These are phyloP conservation scores for Holcopasites calliopsidis DNA, from an alignment of 1,140 invertebrate species.

Conservation along the genomic window DNA sequence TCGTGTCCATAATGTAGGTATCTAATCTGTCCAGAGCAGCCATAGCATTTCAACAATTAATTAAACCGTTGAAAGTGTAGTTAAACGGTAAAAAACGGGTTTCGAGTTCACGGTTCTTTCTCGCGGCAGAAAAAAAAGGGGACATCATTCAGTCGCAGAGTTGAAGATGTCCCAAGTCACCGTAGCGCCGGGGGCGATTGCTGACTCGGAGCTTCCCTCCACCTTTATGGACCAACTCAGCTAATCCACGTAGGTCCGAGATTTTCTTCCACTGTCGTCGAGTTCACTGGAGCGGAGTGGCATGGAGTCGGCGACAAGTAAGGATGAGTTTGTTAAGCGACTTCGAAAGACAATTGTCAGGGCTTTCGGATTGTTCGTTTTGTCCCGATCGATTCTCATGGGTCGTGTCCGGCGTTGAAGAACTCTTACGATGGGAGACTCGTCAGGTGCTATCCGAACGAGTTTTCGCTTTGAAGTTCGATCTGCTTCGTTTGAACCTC, in stretches of 20 bases:
- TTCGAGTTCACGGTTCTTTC: not conserved
- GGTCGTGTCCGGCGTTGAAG: not conserved
- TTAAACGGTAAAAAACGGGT: not conserved
- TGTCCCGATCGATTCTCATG: constrained; percentile 37
- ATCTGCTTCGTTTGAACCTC: not conserved
- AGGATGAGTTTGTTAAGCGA: constrained; percentile 39
- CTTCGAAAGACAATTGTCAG: constrained; percentile 49
- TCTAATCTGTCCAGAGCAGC: too few species aligned
- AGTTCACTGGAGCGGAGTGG: constrained; percentile 19
- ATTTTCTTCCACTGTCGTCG: constrained; percentile 26
- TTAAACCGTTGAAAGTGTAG: not conserved
- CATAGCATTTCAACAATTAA: not conserved
- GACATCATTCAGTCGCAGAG: not conserved
- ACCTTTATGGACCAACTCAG: constrained; percentile 32
- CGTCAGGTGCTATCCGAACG: not conserved
- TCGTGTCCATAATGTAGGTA: too few species aligned
- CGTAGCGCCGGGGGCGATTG: constrained; percentile 14
- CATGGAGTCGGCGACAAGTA: constrained; percentile 18
- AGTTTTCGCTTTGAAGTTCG: not conserved
- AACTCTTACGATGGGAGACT: constrained; percentile 7
- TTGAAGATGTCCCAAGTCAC: constrained; percentile 24
- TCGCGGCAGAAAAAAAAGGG: not conserved
- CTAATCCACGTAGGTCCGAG: constrained; percentile 34
- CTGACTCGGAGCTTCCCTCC: constrained; percentile 32
- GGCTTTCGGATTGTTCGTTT: constrained; percentile 12